Base-by-base conservation (phyloP, 1,140 invertebrate species). In the Microplitis mediator region DNA sequence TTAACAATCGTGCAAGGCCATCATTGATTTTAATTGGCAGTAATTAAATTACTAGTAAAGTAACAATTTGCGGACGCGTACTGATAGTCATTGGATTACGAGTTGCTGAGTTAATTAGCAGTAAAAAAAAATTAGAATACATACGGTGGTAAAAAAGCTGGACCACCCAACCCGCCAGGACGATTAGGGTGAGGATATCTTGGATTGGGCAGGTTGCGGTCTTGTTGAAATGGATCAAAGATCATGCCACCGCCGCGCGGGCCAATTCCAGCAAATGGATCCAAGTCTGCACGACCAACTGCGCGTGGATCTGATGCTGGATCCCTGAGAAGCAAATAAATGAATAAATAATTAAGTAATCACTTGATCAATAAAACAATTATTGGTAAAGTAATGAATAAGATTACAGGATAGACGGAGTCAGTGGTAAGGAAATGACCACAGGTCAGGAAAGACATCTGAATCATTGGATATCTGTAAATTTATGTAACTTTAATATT, bases 231-330 rank as follows among this genome's bases (percentile, higher is more conserved):
- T 2, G 93, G 93, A 82, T 94, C 89, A 81, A 93, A 95, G 8
- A 95, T 74, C 92, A 95, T 95, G 64, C 93, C 93, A 75, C 83
- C 77, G 64, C 87, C 83, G 36, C 75, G 11, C 6, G 62, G 70
- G 5, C 63, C 62, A 56, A 72, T 68, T 71, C 86, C 79, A 74
- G 88, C 90, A 61, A 95, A 90, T 1, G 94, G 94, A 87, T 95
- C 90, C 76, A 95, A 86, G 85, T 95, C 94, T 64, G 89, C 87
- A 36, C 90, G 84, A 0, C 93, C 94, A 66, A 93, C 81, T 71
- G 88, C 88, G 31, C 83, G 70, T 3, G 87, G 88, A 79, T 88
- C 85, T 58, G 62, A 76, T 23, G 62, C 23, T 3, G 73, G 75
- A 39, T 54, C 14, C 76, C 78, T 81, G 68, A 69, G 34, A 72